phyloP scores from a whole-genome alignment of 2,888 invertebrate genomes.

The Ganaspis brasiliensis region DNA sequence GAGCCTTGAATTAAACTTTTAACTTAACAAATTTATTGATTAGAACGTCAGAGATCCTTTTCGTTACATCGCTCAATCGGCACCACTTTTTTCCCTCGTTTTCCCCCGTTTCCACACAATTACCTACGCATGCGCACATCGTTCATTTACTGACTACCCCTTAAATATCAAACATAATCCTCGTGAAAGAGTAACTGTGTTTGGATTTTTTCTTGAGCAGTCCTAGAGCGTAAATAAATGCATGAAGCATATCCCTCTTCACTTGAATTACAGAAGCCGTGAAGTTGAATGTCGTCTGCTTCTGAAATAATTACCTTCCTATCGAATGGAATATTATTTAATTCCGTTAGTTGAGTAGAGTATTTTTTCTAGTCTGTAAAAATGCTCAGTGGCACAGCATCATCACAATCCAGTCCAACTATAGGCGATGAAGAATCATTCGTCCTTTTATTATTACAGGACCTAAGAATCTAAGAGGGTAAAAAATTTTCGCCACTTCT shows the following conservation, averaged over 20 bases:
- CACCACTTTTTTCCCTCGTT: too few species aligned
- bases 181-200: neutral
- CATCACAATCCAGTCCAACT: neutral
- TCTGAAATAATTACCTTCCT: neutral
- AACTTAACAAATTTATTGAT: too few species aligned
- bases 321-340: slow-evolving; percentile 10
- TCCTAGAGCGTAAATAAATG: neutral
- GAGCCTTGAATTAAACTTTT: too few species aligned
- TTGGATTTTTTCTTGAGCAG: neutral
- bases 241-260: neutral
- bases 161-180: too few species aligned
- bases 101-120: too few species aligned
- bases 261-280: neutral
- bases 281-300: neutral
- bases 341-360: slow-evolving; percentile 28
- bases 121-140: too few species aligned
- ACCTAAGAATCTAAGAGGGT: neutral
- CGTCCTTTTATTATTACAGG: neutral
- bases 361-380: neutral
- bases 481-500: neutral
- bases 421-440: neutral
- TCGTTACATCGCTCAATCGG: too few species aligned
- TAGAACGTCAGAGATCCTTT: too few species aligned
- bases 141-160: too few species aligned
- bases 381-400: neutral